Base-by-base conservation (phyloP, 2,113 vertebrate species). In the Dipodomys stephensi region DNA sequence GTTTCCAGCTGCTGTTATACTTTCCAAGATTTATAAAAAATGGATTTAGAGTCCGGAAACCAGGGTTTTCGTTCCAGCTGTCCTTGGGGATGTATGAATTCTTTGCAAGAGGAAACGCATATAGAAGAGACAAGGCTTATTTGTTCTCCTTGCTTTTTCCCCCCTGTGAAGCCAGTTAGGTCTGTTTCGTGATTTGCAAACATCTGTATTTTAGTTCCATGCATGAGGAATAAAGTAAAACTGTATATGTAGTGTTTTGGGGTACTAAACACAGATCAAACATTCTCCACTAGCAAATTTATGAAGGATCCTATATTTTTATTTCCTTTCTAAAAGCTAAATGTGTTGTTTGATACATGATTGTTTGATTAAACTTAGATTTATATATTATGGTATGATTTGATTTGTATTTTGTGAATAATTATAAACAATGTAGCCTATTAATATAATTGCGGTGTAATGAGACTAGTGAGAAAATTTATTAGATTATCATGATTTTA, bases 1-100 rank as follows among this genome's bases (percentile, higher is more conserved):
- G 32, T 95, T 81, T 94, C 79, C 80, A 95, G 76, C 83, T 96
- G 89, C 81, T 95, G 22, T 92, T 96, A 64, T 46, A 49, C 39
- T 95, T 95, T 89, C 88, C 39, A 92, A 72, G 74, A 92, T 92
- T 85, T 79, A 87, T 49, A 16, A 67, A 60, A 87, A 76, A 53
- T 67, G 11, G 44, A 68, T 81, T 94, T 92, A 30, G 76, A 94
- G 88, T 91, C 79, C 83, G 91, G 89, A 96, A 96, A 91, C 84
- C 72, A 79, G 27, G 46, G 44, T 82, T 96, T 96, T 93, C 60
- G 71, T 90, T 93, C 73, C 86, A 90, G 67, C 49, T 6, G 1
- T 88, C 78, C 57, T 90, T 91, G 53, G 74, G 35, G 90, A 72
- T 80, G 62, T 72, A 35, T n/a, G 67, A 93, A 72, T 93, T 91